phyloP scores from a whole-genome alignment of 2,797 vertebrate genomes.

The Octomys mimax region DNA sequence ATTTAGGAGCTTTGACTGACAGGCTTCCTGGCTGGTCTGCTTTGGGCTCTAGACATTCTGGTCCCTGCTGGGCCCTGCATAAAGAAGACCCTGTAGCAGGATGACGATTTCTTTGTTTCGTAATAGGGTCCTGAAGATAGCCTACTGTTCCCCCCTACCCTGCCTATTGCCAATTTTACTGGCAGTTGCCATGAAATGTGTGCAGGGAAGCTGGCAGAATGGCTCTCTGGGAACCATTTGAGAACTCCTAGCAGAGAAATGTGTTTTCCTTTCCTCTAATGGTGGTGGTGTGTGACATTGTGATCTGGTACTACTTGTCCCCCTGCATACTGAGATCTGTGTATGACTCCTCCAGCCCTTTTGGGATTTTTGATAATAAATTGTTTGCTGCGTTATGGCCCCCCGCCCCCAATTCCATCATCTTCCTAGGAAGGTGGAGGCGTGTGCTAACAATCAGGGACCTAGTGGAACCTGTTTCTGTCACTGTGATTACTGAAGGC shows the following conservation, averaged over 20 bases:
- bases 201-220: constrained; percentile 66
- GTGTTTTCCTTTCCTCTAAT: constrained; percentile 57
- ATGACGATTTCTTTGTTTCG: constrained; percentile 66
- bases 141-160: neutral
- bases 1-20: constrained; percentile 35
- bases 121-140: constrained; percentile 35
- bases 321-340: constrained; percentile 23
- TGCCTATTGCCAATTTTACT: constrained; percentile 46
- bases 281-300: constrained; percentile 50
- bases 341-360: constrained; percentile 40
- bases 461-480: constrained; percentile 62
- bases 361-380: constrained; percentile 65
- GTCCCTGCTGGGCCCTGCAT: neutral
- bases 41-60: constrained; percentile 47
- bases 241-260: constrained; percentile 61
- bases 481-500: constrained; percentile 19
- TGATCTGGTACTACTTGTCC: constrained; percentile 71
- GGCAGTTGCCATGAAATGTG: constrained; percentile 66
- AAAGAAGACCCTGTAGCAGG: constrained; percentile 30
- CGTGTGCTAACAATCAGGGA: constrained; percentile 35
- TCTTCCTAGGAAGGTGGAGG: constrained; percentile 15
- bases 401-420: neutral
- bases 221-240: constrained; percentile 69
- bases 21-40: constrained; percentile 40
- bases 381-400: constrained; percentile 60